A percentile compares a stretch with the other conserved stretches of the same genome.
These are phyloP conservation scores for Cololabis saira DNA, from an alignment of 2,113 vertebrate genomes.

Conservation along the genomic window DNA sequence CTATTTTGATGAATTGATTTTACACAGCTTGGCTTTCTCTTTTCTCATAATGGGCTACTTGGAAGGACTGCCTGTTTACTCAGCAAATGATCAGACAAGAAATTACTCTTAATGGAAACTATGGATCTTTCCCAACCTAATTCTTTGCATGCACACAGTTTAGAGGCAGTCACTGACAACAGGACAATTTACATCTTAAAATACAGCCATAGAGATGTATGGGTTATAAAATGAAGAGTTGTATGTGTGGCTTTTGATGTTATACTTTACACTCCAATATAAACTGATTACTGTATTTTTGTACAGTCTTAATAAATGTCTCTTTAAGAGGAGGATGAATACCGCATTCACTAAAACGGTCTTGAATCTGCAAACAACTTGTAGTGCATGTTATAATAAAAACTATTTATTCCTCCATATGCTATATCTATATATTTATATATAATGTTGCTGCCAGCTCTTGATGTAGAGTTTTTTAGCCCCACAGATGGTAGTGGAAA, in stretches of 20 bases:
- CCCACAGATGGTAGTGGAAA: no score
- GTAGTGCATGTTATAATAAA: no score
- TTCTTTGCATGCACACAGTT: conserved; percentile 35
- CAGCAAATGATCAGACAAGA: conserved; percentile 73
- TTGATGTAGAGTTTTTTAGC: no score
- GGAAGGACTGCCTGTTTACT: conserved; percentile 73
- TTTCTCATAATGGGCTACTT: conserved; percentile 66
- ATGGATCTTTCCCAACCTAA: conserved; percentile 73
- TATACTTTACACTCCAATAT: not conserved
- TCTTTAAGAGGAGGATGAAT: not conserved
- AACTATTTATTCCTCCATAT: no score
- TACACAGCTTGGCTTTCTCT: conserved; percentile 61
- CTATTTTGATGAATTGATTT: conserved; percentile 68
- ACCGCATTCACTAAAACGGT: not conserved
- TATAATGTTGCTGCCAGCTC: no score
- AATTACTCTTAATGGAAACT: conserved; percentile 76
- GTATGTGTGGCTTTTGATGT: conserved; percentile 8
- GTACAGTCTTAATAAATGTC: not conserved
- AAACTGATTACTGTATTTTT: not conserved
- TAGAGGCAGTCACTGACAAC: conserved; percentile 60
- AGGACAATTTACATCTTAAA: conserved; percentile 57
- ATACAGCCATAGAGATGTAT: conserved; percentile 23
- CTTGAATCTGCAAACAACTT: not conserved
- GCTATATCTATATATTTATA: no score
- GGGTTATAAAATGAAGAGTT: conserved; percentile 24